phyloP scores from a whole-genome alignment of 2,888 invertebrate genomes.

The Sycophila texana region DNA sequence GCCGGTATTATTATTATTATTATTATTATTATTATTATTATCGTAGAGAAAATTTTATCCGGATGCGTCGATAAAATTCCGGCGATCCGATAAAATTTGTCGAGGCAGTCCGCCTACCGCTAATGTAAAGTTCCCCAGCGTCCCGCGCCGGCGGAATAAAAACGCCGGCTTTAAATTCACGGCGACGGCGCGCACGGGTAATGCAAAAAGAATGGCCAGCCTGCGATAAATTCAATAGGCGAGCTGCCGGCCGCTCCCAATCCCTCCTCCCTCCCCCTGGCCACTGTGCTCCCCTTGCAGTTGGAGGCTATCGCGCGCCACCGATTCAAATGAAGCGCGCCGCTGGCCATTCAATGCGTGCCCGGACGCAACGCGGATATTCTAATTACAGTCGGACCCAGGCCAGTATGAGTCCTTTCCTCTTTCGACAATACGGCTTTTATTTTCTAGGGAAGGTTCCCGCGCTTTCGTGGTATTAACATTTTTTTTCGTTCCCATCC shows the following conservation, averaged over 20 bases:
- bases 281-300: not conserved
- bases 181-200: slow-evolving; percentile 7
- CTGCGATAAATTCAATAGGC: slow-evolving; percentile 51
- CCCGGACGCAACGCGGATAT: slow-evolving; percentile 44
- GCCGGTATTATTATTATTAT: no score
- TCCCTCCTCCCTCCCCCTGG: not conserved
- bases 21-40: no score
- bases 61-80: not conserved
- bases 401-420: slow-evolving; percentile 2
- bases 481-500: no score
- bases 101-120: not conserved
- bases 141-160: slow-evolving; percentile 16
- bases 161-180: slow-evolving; percentile 40
- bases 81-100: not conserved
- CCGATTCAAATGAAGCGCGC: slow-evolving; percentile 46
- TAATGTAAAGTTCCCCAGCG: not conserved
- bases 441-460: slow-evolving; percentile 19
- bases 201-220: slow-evolving; percentile 23
- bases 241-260: slow-evolving; percentile 4
- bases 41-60: no score
- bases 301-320: not conserved
- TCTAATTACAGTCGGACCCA: slow-evolving; percentile 44
- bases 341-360: slow-evolving; percentile 40
- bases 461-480: no score
- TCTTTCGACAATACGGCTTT: slow-evolving; percentile 32